A percentile compares a stretch with the other conserved stretches of the same genome.
Evolutionary conservation across 2,113 vertebrate genomes (phyloP).

Genomic region (Peromyscus leucopus): DNA sequence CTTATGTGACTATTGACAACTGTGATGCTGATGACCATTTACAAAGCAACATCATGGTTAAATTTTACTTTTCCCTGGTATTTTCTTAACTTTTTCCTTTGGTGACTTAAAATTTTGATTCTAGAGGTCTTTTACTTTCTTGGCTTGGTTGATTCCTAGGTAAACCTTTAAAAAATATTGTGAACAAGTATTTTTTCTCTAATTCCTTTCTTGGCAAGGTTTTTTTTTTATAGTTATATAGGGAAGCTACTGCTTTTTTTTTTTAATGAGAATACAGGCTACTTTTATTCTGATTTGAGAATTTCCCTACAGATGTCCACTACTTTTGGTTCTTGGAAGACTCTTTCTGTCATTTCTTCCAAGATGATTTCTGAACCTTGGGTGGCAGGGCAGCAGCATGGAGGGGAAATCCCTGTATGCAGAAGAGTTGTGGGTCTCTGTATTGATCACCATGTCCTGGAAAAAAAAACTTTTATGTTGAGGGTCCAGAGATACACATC

Average conservation of each 20-base stretch:
- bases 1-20: neutral
- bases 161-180: neutral
- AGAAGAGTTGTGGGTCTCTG: neutral
- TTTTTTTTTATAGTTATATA: neutral
- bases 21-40: neutral
- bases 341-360: neutral
- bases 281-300: neutral
- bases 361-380: neutral
- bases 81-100: neutral
- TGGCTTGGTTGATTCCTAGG: neutral
- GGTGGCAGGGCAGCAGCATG: neutral
- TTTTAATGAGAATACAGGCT: neutral
- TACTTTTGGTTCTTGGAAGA: neutral
- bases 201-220: neutral
- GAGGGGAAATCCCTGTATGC: too few species aligned
- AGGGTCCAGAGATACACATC: neutral
- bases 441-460: neutral
- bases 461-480: neutral
- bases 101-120: neutral
- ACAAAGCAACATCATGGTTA: neutral
- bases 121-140: neutral
- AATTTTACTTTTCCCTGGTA: neutral
- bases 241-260: neutral
- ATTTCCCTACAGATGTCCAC: neutral
- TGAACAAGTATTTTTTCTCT: neutral